phyloP scores from a whole-genome alignment of 2,113 vertebrate species.

The Vanacampus margaritifer region DNA sequence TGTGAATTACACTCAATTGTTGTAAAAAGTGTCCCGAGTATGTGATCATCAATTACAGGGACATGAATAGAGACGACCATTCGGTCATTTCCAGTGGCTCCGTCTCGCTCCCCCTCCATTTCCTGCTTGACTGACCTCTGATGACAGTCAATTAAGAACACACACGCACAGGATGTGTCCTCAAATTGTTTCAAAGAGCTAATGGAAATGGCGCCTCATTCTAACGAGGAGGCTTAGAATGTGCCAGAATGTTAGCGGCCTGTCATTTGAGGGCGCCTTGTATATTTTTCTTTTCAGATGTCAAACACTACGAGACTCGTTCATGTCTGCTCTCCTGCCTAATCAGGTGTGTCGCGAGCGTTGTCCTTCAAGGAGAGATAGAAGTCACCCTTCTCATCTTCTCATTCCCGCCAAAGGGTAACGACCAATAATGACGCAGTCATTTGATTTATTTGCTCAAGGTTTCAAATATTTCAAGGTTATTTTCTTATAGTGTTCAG shows the following conservation, averaged over 20 bases:
- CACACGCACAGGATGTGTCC: conserved; percentile 17
- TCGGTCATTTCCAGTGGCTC: conserved; percentile 25
- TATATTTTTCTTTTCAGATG: conserved; percentile 21
- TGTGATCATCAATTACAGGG: conserved; percentile 39
- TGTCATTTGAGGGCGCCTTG: conserved; percentile 33
- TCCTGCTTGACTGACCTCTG: conserved; percentile 25
- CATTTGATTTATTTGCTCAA: conserved; percentile 1
- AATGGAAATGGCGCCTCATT: conserved; percentile 17
- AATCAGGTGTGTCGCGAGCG: conserved; percentile 13
- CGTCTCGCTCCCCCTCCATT: conserved; percentile 8
- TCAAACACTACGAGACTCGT: not conserved
- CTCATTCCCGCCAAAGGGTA: not conserved
- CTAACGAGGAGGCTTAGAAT: conserved; percentile 23
- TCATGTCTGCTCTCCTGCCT: conserved; percentile 20
- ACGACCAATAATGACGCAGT: not conserved
- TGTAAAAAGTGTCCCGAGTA: conserved; percentile 42
- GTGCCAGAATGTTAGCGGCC: conserved; percentile 9
- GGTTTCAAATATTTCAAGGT: not conserved
- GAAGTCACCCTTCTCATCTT: conserved; percentile 11
- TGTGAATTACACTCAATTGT: conserved; percentile 35
- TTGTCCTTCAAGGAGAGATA: conserved; percentile 11
- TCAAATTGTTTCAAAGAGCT: conserved; percentile 18
- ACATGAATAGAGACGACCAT: conserved; percentile 32
- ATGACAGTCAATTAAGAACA: conserved; percentile 26
- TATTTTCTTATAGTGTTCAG: not conserved